These are phyloP conservation scores for Esox masquinongy DNA, from an alignment of 2,797 vertebrate species.

Conservation along the genomic window DNA sequence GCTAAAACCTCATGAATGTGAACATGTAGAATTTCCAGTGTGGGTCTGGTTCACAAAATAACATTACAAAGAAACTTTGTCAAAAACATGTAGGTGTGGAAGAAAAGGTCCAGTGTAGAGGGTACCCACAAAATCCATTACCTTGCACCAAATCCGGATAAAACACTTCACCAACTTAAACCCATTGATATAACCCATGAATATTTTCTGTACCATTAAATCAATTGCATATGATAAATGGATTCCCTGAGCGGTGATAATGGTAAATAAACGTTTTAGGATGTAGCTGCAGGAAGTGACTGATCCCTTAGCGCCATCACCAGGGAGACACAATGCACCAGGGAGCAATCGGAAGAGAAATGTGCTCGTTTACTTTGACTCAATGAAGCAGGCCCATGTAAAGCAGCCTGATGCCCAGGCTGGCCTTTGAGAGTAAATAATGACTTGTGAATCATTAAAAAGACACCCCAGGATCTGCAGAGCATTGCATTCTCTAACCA, in stretches of 20 bases:
- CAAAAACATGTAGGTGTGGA: not conserved
- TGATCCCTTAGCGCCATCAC: constrained; percentile 52
- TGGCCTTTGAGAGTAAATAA: constrained; percentile 53
- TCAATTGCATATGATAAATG: constrained; percentile 44
- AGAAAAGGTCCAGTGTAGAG: not conserved
- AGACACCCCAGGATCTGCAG: constrained; percentile 43
- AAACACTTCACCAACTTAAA: not conserved
- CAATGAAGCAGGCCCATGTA: constrained; percentile 61
- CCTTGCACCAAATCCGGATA: not conserved
- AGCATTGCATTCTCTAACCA: constrained; percentile 32
- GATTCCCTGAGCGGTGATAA: constrained; percentile 61
- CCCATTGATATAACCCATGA: not conserved
- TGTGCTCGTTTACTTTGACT: constrained; percentile 67
- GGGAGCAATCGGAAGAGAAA: constrained; percentile 65
- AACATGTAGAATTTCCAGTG: not conserved
- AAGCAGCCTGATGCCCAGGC: constrained; percentile 31
- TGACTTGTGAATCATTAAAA: constrained; percentile 56
- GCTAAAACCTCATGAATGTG: not conserved
- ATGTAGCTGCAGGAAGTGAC: constrained; percentile 42
- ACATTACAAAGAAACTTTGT: not conserved
- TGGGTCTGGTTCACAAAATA: not conserved
- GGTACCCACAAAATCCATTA: not conserved
- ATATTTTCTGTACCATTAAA: not conserved
- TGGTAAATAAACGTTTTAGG: constrained; percentile 63
- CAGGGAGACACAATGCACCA: constrained; percentile 59